These are phyloP conservation scores for Drosophila demipolita DNA, from an alignment of 2,888 invertebrate genomes.

Conservation along the genomic window DNA sequence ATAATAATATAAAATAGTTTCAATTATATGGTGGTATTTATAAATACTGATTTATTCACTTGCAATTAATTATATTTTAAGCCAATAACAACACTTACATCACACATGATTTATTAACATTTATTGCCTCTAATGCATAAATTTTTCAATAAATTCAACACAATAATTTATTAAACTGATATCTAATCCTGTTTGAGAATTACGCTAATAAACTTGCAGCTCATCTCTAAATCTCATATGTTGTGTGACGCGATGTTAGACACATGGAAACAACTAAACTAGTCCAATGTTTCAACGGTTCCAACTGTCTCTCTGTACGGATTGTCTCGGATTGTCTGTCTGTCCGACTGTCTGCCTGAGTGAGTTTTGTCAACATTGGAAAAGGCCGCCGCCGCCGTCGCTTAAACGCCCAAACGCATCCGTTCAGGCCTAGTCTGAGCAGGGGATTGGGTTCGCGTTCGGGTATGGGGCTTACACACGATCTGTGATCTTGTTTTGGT, in stretches of 20 bases:
- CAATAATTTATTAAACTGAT: conserved; percentile 7
- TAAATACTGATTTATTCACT: background rate
- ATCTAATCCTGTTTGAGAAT: conserved; percentile 25
- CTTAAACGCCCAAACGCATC: conserved; percentile 77
- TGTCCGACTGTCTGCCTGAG: conserved; percentile 44
- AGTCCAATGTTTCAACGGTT: conserved; percentile 56
- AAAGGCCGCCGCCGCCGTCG: conserved; percentile 55
- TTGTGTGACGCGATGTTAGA: conserved; percentile 61
- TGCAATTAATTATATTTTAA: background rate
- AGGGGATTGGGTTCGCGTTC: conserved; percentile 1
- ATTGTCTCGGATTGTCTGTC: conserved; percentile 10
- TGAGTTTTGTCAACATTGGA: conserved; percentile 80
- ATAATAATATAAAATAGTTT: too few species aligned
- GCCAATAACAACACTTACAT: background rate
- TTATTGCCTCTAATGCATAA: background rate
- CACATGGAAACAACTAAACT: conserved; percentile 69
- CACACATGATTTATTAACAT: background rate
- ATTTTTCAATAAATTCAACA: background rate
- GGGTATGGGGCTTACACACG: conserved; percentile 3
- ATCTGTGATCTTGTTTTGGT: conserved; percentile 68
- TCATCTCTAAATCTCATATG: conserved; percentile 60
- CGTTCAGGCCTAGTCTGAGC: conserved; percentile 43
- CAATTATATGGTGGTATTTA: background rate
- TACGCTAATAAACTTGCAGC: conserved; percentile 31
- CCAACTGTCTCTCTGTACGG: conserved; percentile 39